phyloP scores from a whole-genome alignment of 2,888 invertebrate genomes.

The Protonemura montana region DNA sequence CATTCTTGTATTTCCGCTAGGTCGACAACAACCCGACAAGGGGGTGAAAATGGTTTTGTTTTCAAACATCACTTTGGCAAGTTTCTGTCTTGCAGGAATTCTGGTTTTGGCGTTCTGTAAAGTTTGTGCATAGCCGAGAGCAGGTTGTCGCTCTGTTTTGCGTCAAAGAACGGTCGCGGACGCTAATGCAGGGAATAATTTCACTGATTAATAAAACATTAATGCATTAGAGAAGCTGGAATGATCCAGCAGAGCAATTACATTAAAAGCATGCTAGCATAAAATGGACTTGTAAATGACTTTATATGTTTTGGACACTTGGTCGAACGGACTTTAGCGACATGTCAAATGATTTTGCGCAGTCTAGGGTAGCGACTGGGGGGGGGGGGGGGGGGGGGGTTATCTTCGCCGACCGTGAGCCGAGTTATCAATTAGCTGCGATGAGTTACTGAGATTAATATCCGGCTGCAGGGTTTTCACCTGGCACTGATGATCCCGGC shows the following conservation, averaged over 20 bases:
- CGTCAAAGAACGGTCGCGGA: not conserved
- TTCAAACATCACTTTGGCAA: not conserved
- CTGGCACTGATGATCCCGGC: not conserved
- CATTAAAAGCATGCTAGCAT: not conserved
- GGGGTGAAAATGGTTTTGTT: not conserved
- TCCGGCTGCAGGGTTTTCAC: not conserved
- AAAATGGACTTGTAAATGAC: not conserved
- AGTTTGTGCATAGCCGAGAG: not conserved
- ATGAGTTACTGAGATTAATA: conserved; percentile 5
- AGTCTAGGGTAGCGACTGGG: no score
- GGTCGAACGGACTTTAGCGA: not conserved
- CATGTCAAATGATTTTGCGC: not conserved
- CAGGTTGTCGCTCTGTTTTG: not conserved
- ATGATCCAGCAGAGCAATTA: not conserved
- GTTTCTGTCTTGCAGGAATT: not conserved
- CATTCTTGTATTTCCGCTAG: not conserved
- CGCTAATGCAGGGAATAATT: not conserved
- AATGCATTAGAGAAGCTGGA: not conserved
- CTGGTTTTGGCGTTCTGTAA: not conserved
- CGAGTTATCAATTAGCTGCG: not conserved
- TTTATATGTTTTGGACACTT: not conserved
- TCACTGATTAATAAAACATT: conserved; percentile 3
- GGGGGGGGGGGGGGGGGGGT: not conserved
- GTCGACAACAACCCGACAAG: not conserved
- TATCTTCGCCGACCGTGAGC: not conserved